A percentile compares a stretch with the other conserved stretches of the same genome.
Conservation (phyloP, 1,140 invertebrate genomes). For the Aleiodes sp. region DNA sequence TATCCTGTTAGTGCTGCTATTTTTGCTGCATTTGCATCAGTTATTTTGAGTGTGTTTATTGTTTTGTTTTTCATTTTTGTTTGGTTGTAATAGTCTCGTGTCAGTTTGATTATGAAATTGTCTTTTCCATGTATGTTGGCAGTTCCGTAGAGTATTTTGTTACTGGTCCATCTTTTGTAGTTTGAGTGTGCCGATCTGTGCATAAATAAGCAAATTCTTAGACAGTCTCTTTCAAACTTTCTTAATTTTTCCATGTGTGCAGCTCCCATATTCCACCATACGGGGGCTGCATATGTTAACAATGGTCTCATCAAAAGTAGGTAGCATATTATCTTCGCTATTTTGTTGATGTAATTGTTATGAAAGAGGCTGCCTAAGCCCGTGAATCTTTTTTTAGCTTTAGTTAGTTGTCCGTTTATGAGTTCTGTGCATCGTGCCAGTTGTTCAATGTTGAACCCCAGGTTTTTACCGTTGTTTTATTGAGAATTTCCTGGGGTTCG, state of each 20-base stretch:
- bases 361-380: constrained; percentile 4
- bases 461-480: neutral
- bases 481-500: neutral
- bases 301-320: too few relatives aligned
- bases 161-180: neutral
- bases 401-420: neutral
- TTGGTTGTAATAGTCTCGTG: too few relatives aligned
- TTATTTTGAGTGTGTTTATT: too few relatives aligned
- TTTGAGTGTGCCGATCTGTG: neutral
- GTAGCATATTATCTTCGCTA: constrained; percentile 29
- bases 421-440: neutral
- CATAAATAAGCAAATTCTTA: too few relatives aligned
- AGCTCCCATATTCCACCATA: too few relatives aligned
- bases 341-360: neutral
- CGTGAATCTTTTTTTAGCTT: neutral
- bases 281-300: too few relatives aligned
- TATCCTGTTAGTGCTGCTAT: neutral
- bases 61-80: too few relatives aligned
- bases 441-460: neutral
- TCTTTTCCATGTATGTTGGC: constrained; percentile 5
- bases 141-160: neutral
- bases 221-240: too few relatives aligned
- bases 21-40: neutral
- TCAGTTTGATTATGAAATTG: too few relatives aligned
- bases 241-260: too few relatives aligned